These are phyloP conservation scores for Pseudachorutes palmiensis DNA, from an alignment of 1,140 invertebrate genomes.

Conservation along the genomic window DNA sequence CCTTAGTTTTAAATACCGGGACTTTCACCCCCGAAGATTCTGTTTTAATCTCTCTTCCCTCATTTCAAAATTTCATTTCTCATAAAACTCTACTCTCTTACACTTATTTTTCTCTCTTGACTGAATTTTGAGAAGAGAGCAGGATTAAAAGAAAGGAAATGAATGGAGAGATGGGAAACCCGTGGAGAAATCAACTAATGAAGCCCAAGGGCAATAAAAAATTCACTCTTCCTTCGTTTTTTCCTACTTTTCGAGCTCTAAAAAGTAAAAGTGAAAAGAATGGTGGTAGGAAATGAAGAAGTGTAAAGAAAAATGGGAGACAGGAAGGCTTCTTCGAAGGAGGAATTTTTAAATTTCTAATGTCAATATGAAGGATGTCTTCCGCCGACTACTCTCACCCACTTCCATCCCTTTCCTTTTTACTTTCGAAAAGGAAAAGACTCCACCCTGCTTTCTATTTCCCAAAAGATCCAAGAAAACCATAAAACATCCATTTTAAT, in stretches of 20 bases:
- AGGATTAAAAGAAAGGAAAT: neutral
- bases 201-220: slow-evolving; percentile 38
- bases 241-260: neutral
- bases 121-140: neutral
- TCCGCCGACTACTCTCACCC: neutral
- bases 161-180: slow-evolving; percentile 25
- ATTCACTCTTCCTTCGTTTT: slow-evolving; percentile 32
- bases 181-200: slow-evolving; percentile 39
- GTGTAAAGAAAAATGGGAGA: slow-evolving; percentile 24
- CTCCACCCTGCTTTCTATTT: neutral
- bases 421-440: too few species aligned
- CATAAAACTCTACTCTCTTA: too few species aligned
- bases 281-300: neutral
- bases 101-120: too few species aligned
- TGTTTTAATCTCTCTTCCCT: too few species aligned
- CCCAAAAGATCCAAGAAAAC: neutral
- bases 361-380: slow-evolving; percentile 36
- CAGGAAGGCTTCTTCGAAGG: slow-evolving; percentile 9
- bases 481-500: neutral
- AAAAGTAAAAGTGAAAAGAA: neutral
- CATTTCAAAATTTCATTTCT: too few species aligned
- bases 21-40: too few species aligned
- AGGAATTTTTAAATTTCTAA: slow-evolving; percentile 38
- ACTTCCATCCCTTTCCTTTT: too few species aligned
- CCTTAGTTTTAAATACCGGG: too few species aligned